Conservation (phyloP, 2,797 vertebrate species). For the Thaleichthys pacificus region DNA sequence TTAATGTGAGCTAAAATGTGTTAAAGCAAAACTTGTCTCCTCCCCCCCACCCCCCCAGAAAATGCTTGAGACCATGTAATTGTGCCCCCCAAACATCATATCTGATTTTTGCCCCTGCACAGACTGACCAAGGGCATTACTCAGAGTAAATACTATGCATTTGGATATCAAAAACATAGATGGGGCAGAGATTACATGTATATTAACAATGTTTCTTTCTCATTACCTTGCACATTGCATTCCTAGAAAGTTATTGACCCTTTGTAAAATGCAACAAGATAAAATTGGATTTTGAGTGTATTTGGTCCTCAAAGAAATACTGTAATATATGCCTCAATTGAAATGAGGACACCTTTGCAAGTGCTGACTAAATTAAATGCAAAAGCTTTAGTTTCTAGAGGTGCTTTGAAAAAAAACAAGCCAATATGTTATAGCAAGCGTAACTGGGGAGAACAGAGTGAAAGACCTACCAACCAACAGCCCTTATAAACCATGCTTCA, state of each 20-base stretch:
- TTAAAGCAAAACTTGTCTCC: too few species aligned
- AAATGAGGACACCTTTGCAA: slow-evolving; percentile 11
- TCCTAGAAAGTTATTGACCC: not conserved
- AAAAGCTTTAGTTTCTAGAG: slow-evolving; percentile 28
- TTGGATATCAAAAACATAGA: too few species aligned
- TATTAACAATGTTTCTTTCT: not conserved
- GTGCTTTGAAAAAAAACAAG: slow-evolving; percentile 50
- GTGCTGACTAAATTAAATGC: slow-evolving; percentile 21
- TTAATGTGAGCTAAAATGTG: too few species aligned
- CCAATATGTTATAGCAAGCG: slow-evolving; percentile 65
- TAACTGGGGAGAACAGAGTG: slow-evolving; percentile 53
- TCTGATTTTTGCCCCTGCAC: too few species aligned
- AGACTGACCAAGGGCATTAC: too few species aligned
- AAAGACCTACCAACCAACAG: slow-evolving; percentile 71
- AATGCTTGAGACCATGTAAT: too few species aligned
- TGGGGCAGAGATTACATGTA: too few species aligned
- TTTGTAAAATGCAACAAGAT: not conserved
- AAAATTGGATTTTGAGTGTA: not conserved
- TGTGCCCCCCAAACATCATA: too few species aligned
- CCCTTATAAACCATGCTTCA: slow-evolving; percentile 78
- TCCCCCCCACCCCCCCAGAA: too few species aligned
- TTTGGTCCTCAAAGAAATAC: not conserved
- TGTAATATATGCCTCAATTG: not conserved
- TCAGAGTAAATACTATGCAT: too few species aligned
- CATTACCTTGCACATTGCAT: not conserved